Percentiles rank a stretch among this genome's conserved stretches.
Evolutionary conservation across 2,113 vertebrate genomes (phyloP).

Genomic region (Calypte anna): DNA sequence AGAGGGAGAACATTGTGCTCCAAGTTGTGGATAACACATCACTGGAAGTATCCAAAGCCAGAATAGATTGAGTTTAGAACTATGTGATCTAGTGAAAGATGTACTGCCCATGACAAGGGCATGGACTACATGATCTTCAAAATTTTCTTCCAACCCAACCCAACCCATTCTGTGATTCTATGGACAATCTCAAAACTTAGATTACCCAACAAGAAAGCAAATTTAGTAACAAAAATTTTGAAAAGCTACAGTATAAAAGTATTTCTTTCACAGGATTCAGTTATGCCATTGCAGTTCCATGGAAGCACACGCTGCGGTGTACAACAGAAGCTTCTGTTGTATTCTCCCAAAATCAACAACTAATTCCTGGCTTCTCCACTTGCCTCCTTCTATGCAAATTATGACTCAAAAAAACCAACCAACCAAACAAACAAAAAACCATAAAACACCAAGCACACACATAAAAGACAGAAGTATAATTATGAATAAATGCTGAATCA

Average conservation of each 20-base stretch:
- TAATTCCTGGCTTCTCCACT: background rate
- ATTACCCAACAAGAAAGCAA: background rate
- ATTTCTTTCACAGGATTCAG: background rate
- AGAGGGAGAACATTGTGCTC: background rate
- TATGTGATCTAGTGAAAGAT: background rate
- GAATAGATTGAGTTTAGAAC: background rate
- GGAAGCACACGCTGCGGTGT: background rate
- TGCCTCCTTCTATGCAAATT: background rate
- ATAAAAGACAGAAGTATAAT: background rate
- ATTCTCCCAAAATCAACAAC: background rate
- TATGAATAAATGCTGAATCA: background rate
- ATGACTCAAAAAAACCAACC: background rate
- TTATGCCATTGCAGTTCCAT: background rate
- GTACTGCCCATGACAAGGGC: background rate
- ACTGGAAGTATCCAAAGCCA: background rate
- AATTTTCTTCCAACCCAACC: background rate
- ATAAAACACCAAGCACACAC: background rate
- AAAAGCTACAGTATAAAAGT: background rate
- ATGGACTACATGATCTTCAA: background rate
- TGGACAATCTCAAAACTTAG: background rate
- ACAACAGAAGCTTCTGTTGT: background rate
- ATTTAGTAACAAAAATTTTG: background rate
- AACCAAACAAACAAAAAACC: background rate
- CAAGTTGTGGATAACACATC: background rate
- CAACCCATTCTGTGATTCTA: background rate